phyloP scores from a whole-genome alignment of 2,113 vertebrate genomes.

The Mola mola region DNA sequence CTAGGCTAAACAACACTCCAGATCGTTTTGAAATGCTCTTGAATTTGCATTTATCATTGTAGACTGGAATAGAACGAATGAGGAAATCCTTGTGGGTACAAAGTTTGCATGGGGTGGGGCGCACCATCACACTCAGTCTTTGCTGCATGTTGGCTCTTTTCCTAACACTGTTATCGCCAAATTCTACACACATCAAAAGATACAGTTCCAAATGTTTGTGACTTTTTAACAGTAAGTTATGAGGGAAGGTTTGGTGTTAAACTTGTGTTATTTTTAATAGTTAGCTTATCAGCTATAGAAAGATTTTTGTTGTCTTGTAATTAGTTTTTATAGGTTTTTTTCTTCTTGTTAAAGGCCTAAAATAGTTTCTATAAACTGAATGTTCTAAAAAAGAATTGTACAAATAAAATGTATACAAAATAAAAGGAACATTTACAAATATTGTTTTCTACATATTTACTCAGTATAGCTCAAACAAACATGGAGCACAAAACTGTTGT shows the following conservation, averaged over 20 bases:
- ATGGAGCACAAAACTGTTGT: too few species aligned
- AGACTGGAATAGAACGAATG: constrained; percentile 14
- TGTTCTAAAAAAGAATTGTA: too few species aligned
- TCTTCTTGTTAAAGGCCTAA: too few species aligned
- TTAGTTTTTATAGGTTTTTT: not conserved
- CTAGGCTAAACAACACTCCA: constrained; percentile 12
- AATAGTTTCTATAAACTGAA: too few species aligned
- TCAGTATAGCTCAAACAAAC: too few species aligned
- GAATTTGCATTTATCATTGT: constrained; percentile 16
- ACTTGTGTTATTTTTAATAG: too few species aligned
- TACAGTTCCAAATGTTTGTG: not conserved
- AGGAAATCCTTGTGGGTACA: constrained; percentile 1
- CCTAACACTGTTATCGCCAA: not conserved
- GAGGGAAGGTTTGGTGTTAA: too few species aligned
- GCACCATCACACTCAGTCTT: constrained; percentile 13
- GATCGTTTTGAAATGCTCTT: constrained; percentile 45
- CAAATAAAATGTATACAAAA: too few species aligned
- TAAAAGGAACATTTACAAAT: too few species aligned
- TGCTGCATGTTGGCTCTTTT: constrained; percentile 60
- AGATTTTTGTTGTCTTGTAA: not conserved
- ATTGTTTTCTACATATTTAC: too few species aligned
- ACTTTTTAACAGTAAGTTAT: too few species aligned
- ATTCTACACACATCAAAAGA: not conserved
- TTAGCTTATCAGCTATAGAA: too few species aligned
- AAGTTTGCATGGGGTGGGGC: constrained; percentile 56